Conservation (phyloP, 53 echinoderm and acorn worm genomes). For the Temnopleurus reevesii region DNA sequence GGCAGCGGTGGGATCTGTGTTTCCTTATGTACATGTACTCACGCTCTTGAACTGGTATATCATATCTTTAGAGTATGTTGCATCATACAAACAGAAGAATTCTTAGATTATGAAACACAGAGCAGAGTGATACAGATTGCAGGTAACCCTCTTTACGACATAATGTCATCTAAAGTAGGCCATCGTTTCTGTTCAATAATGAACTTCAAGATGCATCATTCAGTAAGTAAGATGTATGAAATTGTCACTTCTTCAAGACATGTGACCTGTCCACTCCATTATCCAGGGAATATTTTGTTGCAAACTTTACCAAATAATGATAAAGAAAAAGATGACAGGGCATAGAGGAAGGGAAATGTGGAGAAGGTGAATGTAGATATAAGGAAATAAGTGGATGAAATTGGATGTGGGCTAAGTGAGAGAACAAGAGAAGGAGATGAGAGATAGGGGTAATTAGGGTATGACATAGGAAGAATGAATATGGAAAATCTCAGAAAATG, state of each 20-base stretch:
- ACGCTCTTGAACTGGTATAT: no score
- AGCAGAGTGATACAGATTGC: no score
- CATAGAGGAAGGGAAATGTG: not conserved
- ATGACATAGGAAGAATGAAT: no score
- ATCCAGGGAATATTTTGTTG: constrained; percentile 6
- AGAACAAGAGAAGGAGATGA: no score
- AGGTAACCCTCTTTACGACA: not conserved
- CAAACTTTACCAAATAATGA: not conserved
- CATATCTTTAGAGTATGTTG: no score
- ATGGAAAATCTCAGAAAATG: no score
- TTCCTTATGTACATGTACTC: no score
- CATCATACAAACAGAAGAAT: no score
- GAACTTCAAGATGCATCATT: not conserved
- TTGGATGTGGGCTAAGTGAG: not conserved
- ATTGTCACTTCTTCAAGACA: constrained; percentile 24
- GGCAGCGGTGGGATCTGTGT: no score
- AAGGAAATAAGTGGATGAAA: not conserved
- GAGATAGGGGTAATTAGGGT: no score
- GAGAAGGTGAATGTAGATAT: not conserved
- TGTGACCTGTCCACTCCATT: not conserved
- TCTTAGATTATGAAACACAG: no score
- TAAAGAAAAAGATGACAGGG: no score
- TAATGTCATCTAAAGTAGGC: not conserved
- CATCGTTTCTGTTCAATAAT: constrained; percentile 2
- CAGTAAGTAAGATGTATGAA: constrained; percentile 4